A percentile compares a stretch with the other conserved stretches of the same genome.
Evolutionary conservation across 1,140 invertebrate genomes (phyloP).

Genomic region (Drosophila mayri): DNA sequence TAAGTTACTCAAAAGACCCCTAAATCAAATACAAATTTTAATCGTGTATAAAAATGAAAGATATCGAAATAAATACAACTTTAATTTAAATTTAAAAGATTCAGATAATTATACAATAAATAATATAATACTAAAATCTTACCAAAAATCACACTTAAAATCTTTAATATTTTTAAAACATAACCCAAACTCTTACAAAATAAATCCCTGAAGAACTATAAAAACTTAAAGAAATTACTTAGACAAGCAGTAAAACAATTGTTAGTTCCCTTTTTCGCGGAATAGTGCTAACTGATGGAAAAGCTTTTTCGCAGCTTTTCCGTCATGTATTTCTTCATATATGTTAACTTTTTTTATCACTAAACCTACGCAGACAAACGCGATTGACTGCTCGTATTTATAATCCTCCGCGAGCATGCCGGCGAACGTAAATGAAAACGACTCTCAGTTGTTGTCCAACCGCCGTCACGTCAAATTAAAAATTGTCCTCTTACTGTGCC

Average conservation of each 20-base stretch:
- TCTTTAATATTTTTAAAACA: not conserved
- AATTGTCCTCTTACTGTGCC: constrained; percentile 36
- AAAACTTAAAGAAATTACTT: not conserved
- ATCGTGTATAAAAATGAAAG: no score
- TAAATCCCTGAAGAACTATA: not conserved
- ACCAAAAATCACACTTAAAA: no score
- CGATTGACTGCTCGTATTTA: constrained; percentile 17
- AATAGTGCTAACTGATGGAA: constrained; percentile 25
- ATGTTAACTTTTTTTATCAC: constrained; percentile 43
- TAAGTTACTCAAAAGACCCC: not conserved
- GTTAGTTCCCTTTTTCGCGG: constrained; percentile 9
- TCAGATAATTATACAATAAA: not conserved
- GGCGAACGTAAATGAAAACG: constrained; percentile 46
- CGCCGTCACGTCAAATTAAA: constrained; percentile 63
- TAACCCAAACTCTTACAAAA: not conserved
- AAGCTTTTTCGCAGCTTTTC: constrained; percentile 46
- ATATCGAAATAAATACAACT: no score
- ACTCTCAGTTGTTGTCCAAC: constrained; percentile 68
- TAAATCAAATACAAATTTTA: not conserved
- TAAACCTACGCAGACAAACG: constrained; percentile 23
- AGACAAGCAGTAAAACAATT: not conserved
- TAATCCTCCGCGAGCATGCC: constrained; percentile 49
- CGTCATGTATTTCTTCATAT: constrained; percentile 21
- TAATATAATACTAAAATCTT: not conserved
- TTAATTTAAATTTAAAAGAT: no score